Percentiles rank a stretch among this genome's conserved stretches.
Conservation (phyloP, 2,888 invertebrate genomes). For the Trachelus troglodyta region DNA sequence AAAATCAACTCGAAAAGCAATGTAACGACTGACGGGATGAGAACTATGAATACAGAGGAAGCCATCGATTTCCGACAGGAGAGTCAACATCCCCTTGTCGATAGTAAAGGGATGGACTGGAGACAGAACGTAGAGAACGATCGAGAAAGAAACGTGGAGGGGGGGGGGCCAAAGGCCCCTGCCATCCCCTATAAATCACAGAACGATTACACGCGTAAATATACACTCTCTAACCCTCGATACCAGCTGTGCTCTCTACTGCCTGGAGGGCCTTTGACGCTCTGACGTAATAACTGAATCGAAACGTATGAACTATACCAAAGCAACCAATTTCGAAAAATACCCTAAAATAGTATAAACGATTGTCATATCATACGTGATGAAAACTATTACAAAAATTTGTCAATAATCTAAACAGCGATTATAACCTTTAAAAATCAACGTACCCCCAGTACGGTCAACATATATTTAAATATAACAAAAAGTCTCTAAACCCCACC, state of each 20-base stretch:
- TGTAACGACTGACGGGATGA: not conserved
- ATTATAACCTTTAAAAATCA: not conserved
- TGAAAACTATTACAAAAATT: not conserved
- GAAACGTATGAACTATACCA: conserved; percentile 26
- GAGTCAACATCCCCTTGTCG: not conserved
- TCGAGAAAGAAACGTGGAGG: conserved; percentile 8
- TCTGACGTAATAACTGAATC: conserved; percentile 31
- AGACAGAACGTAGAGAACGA: conserved; percentile 2
- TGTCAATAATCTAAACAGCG: not conserved
- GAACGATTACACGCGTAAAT: conserved; percentile 47
- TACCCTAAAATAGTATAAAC: not conserved
- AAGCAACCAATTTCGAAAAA: not conserved
- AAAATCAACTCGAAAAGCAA: not conserved
- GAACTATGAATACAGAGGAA: not conserved
- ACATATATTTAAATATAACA: not conserved
- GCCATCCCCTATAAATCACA: conserved; percentile 38
- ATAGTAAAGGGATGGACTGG: not conserved
- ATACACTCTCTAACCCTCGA: conserved; percentile 24
- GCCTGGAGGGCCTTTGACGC: conserved; percentile 27
- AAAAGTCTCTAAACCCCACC: not conserved
- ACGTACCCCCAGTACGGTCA: not conserved
- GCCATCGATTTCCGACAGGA: not conserved
- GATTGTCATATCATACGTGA: too few species aligned
- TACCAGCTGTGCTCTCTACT: conserved; percentile 26
- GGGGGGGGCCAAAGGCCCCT: conserved; percentile 23